Evolutionary conservation across 2,113 vertebrate genomes (phyloP).

Genomic region (Syngnathoides biaculeatus): DNA sequence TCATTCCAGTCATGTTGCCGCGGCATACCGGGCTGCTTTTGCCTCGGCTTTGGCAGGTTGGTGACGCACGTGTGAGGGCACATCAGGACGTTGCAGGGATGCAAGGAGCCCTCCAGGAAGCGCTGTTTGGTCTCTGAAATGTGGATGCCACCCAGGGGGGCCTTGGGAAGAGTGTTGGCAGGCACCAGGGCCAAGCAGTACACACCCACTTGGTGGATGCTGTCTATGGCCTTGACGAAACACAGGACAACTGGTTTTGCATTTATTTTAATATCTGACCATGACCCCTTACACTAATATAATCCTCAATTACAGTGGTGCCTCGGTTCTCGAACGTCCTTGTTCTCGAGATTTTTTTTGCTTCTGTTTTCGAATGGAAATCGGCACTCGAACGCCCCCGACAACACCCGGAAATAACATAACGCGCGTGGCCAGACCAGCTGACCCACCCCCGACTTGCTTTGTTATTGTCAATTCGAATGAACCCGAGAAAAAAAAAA

Average conservation of each 20-base stretch:
- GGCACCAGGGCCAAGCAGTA: slow-evolving; percentile 94
- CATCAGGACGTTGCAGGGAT: slow-evolving; percentile 94
- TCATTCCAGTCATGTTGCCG: neutral
- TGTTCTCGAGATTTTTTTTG: too few species aligned
- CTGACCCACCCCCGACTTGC: too few species aligned
- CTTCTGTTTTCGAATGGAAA: too few species aligned
- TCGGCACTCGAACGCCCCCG: too few species aligned
- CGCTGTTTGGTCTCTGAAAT: slow-evolving; percentile 94
- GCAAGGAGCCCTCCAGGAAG: slow-evolving; percentile 89
- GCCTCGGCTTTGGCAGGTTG: slow-evolving; percentile 92
- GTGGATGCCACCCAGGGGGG: slow-evolving; percentile 91
- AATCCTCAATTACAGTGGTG: too few species aligned
- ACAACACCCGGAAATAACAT: too few species aligned
- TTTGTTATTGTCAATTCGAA: too few species aligned
- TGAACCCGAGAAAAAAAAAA: too few species aligned
- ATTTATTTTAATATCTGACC: neutral
- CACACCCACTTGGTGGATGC: slow-evolving; percentile 95
- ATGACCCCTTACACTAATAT: neutral
- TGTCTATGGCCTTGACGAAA: slow-evolving; percentile 85
- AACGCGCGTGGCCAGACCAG: too few species aligned
- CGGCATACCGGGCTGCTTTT: slow-evolving; percentile 87
- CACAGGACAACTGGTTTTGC: neutral
- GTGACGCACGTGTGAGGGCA: slow-evolving; percentile 95
- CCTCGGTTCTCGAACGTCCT: too few species aligned
- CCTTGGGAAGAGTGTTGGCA: slow-evolving; percentile 95